Base-by-base conservation (phyloP, 1,140 invertebrate genomes). In the Steinernema khuongi region DNA sequence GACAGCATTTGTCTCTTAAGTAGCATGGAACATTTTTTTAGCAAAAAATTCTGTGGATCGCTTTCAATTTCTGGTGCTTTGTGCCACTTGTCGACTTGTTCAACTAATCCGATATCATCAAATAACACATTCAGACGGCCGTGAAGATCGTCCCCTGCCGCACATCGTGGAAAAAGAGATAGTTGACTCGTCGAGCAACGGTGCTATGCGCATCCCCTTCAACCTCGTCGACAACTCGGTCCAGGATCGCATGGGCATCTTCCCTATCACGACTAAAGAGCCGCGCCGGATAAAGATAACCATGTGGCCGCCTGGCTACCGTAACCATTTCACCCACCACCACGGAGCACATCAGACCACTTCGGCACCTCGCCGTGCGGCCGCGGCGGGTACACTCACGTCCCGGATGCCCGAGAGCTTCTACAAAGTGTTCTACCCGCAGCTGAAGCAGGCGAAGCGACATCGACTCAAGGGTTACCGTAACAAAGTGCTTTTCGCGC, bases 391-490 rank as follows among this genome's bases (percentile, higher is more conserved):
- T 14, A 11, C 11, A 22, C 50, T 60, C 50, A 60, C 50, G 7
- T 22, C 50, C 7, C 11, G 50, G 50, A 60, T 60, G 50, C 50
- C 50, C 50, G 50, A 60, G 19, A 60, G 50, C 50, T 60, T 60
- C 50, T 60, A 60, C 50, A 60, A 60, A 60, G 50, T 60, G 50
- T 60, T 60, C 19, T 60, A 60, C 50, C 50, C 50, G 26, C 50
- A 60, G 50, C 7, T 60, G 50, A 60, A 60, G 22, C 50, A 14
- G 7, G 50, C 50, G 50, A 60, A 60, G 22, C 50, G 50, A 60
- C 50, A 60, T 60, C 50, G 50, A 4, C 50, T 60, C 22, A 60
- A 60, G 22, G 50, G 50, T 22, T 60, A 60, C 50, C 50, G 50
- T 60, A 60, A 60, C 50, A 60, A 60, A 60, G 50, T 60, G 50